These are phyloP conservation scores for Microctonus aethiopoides DNA, from an alignment of 2,888 invertebrate genomes.

Conservation along the genomic window DNA sequence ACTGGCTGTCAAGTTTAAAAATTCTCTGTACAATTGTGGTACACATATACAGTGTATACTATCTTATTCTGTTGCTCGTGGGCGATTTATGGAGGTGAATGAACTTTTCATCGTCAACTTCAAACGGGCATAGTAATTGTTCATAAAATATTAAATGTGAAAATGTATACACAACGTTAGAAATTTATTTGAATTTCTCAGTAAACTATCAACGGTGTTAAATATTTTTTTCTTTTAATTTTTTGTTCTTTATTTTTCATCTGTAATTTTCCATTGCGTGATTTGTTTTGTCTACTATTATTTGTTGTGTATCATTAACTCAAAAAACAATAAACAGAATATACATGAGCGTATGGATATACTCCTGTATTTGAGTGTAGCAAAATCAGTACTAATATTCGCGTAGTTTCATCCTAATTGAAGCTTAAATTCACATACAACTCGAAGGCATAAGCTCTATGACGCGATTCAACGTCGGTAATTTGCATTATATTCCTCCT, in stretches of 20 bases:
- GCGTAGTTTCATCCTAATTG: background rate
- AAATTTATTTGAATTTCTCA: background rate
- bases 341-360: background rate
- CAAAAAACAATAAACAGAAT: background rate
- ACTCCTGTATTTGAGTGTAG: background rate
- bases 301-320: background rate
- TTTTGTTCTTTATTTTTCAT: background rate
- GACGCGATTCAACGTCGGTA: conserved; percentile 6
- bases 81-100: background rate
- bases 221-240: too few relatives aligned
- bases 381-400: background rate
- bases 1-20: background rate
- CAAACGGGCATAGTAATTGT: background rate
- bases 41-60: too few relatives aligned
- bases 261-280: too few relatives aligned
- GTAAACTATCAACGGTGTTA: background rate
- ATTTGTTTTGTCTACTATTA: background rate
- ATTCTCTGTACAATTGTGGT: background rate
- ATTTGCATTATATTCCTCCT: conserved; percentile 18
- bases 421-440: background rate
- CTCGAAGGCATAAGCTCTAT: background rate
- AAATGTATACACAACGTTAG: background rate
- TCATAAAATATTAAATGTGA: background rate
- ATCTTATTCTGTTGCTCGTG: too few relatives aligned
- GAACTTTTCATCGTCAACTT: background rate